Evolutionary conservation across 2,113 vertebrate genomes (phyloP).

Genomic region (Pipa parva): DNA sequence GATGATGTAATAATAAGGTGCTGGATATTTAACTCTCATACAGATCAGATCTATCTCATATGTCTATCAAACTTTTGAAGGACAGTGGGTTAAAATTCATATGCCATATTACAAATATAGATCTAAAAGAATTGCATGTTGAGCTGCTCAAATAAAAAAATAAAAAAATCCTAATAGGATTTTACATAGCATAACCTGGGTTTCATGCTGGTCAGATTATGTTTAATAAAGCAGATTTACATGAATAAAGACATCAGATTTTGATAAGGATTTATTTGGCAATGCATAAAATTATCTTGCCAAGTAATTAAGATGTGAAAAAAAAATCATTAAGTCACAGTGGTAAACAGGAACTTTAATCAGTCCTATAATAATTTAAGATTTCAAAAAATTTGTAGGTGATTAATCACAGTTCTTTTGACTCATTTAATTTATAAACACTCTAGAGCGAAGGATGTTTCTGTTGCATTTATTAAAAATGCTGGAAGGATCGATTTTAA

Average conservation of each 20-base stretch:
- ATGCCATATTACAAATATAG: background rate
- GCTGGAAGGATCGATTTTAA: too few relatives aligned
- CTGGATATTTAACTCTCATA: too few relatives aligned
- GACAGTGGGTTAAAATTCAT: background rate
- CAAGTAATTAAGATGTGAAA: background rate
- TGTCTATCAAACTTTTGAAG: background rate
- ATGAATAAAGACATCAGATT: background rate
- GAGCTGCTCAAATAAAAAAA: too few relatives aligned
- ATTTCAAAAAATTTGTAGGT: background rate
- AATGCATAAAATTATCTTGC: background rate
- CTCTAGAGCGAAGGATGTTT: background rate
- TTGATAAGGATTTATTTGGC: background rate
- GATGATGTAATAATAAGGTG: too few relatives aligned
- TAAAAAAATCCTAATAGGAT: background rate
- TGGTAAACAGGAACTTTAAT: background rate
- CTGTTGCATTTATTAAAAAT: too few relatives aligned
- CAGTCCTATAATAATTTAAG: background rate
- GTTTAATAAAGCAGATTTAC: background rate
- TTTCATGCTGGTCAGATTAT: background rate
- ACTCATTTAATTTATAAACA: background rate
- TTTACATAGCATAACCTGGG: background rate
- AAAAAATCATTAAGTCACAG: background rate
- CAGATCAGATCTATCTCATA: too few relatives aligned
- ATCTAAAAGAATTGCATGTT: too few relatives aligned
- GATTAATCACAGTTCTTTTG: background rate